phyloP scores from a whole-genome alignment of 2,888 invertebrate species.

The Endomychus coccineus region DNA sequence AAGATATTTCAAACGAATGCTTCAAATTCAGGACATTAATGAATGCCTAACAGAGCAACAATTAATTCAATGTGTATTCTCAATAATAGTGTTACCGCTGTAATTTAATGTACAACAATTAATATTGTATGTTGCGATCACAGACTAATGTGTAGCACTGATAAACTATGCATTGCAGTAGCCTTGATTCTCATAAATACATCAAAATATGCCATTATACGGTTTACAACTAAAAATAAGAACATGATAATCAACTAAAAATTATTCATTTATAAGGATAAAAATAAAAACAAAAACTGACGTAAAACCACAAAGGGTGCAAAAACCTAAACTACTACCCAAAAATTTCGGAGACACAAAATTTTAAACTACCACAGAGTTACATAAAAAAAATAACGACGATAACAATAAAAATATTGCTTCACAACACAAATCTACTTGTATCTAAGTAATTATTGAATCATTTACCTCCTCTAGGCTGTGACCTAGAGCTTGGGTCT shows the following conservation, averaged over 20 bases:
- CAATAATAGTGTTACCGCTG: no score
- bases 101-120: no score
- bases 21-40: no score
- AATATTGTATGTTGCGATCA: no score
- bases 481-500: no score
- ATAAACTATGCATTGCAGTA: no score
- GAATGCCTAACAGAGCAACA: no score
- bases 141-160: no score
- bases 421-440: constrained; percentile 12
- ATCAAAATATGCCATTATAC: constrained; percentile 30
- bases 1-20: no score
- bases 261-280: constrained; percentile 22
- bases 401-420: constrained; percentile 20
- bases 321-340: constrained; percentile 23
- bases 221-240: no score
- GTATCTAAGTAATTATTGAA: constrained; percentile 3
- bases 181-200: no score
- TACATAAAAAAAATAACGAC: constrained; percentile 16
- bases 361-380: constrained; percentile 26
- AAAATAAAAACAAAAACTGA: constrained; percentile 19
- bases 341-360: constrained; percentile 21
- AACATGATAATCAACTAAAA: constrained; percentile 16
- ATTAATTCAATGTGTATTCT: no score
- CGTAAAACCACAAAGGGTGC: constrained; percentile 17
- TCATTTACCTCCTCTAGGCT: constrained; percentile 68